Percentiles rank a stretch among this genome's conserved stretches.
Evolutionary conservation across 2,797 vertebrate species (phyloP).

Genomic region (Glossophaga mutica): DNA sequence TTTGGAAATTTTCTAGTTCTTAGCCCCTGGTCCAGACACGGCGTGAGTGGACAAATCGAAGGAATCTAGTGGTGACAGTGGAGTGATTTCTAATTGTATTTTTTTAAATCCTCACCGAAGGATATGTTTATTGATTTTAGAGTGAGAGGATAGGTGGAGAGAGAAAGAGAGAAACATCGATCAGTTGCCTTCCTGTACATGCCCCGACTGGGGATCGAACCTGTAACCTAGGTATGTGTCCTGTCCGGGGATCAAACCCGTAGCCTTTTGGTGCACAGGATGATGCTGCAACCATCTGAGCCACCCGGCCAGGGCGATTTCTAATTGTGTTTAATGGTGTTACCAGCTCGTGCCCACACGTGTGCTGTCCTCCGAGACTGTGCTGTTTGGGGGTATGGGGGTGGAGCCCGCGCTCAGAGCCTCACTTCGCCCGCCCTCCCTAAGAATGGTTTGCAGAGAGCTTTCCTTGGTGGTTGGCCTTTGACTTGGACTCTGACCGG

Average conservation of each 20-base stretch:
- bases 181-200: no score
- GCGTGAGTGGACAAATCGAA: not conserved
- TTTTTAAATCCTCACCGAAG: not conserved
- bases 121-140: no score
- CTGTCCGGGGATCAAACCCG: no score
- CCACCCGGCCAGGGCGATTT: not conserved
- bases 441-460: not conserved
- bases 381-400: not conserved
- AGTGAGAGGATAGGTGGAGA: no score
- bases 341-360: not conserved
- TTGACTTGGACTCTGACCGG: not conserved
- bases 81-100: not conserved
- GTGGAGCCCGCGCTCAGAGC: not conserved
- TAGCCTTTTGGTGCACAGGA: no score
- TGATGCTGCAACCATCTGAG: no score
- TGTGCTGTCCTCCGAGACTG: not conserved
- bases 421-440: not conserved
- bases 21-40: not conserved
- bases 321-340: not conserved
- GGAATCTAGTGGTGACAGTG: not conserved
- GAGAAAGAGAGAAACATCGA: no score
- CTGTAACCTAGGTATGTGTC: no score
- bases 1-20: not conserved
- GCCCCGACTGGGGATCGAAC: no score
- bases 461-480: not conserved